Percentiles rank a stretch among this genome's conserved stretches.
Evolutionary conservation across 2,888 invertebrate species (phyloP).

Genomic region (Stratiomys singularior): DNA sequence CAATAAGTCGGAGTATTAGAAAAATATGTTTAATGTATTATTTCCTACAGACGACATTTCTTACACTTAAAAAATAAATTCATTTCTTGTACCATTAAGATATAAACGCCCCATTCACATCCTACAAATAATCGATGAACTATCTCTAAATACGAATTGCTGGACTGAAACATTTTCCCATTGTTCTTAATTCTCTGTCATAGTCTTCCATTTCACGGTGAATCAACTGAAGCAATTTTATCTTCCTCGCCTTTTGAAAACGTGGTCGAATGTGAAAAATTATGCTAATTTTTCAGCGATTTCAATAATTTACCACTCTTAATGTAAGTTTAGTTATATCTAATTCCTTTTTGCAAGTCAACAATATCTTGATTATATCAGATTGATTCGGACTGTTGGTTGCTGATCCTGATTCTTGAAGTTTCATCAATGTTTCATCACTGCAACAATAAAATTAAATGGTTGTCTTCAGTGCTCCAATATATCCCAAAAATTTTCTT

Average conservation of each 20-base stretch:
- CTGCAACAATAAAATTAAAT: neutral
- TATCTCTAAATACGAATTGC: neutral
- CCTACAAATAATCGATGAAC: no score
- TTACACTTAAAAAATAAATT: no score
- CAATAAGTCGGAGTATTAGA: no score
- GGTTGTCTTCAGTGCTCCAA: neutral
- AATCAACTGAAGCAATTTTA: neutral
- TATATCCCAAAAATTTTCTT: neutral
- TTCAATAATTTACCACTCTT: neutral
- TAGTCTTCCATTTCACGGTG: neutral
- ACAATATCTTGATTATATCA: neutral
- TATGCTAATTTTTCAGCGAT: neutral
- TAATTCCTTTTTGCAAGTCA: neutral
- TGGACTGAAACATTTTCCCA: constrained; percentile 28
- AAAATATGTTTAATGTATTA: no score
- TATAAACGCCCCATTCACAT: neutral
- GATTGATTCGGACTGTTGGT: neutral
- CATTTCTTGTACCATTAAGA: neutral
- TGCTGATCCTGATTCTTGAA: neutral
- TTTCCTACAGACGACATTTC: no score
- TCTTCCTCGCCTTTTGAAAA: neutral
- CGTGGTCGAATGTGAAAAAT: neutral
- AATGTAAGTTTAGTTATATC: neutral
- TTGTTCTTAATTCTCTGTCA: constrained; percentile 8
- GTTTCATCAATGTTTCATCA: neutral